Evolutionary conservation across 2,113 vertebrate species (phyloP), one percentile per base, ranked within the genome.

Genomic region (Sebastes fasciatus): DNA sequence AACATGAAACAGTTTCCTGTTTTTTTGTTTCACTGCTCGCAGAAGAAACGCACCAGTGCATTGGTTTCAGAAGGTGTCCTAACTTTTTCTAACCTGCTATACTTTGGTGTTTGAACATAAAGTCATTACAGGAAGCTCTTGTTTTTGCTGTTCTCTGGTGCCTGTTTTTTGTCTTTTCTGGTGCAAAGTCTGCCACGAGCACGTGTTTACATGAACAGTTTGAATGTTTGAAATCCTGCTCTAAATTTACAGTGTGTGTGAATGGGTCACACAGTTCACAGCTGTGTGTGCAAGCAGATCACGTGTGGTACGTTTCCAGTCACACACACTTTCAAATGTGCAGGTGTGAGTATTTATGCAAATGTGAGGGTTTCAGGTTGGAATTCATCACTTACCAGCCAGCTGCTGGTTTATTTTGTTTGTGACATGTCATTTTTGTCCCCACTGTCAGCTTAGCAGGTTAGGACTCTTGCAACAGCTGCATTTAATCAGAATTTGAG

Each of bases 361-460:
- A 89, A 79, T 85, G 6, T 70, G 7, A 48, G 46, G 66, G 67
- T 90, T 90, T 88, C 82, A 77, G 42, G 26, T 57, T 70, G 11
- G 48, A 57, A 11, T 34, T 34, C 34, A 34, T 34, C 34, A 34
- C 5, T 1, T 4, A 8, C 5, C 60, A 45, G 26, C 42, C 57
- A 54, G 68, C 54, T 60, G 78, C 21, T 62, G 52, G 13, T 66
- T 34, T 48, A 0, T 45, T 70, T 71, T 48, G 1, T 43, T 10
- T 52, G 14, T 62, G 21, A 77, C 14, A 13, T 52, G 52, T 13
- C n/a, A 19, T 49, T 19, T 40, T 57, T 78, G 34, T 34, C 34
- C 34, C 11, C 52, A 54, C 48, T 19, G 16, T 68, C 34, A 23
- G 23, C 58, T 21, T 4, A 48, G 42, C 16, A 49, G 42, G 54